phyloP scores from a whole-genome alignment of 1,140 invertebrate genomes.

The Parapsyche elsis region DNA sequence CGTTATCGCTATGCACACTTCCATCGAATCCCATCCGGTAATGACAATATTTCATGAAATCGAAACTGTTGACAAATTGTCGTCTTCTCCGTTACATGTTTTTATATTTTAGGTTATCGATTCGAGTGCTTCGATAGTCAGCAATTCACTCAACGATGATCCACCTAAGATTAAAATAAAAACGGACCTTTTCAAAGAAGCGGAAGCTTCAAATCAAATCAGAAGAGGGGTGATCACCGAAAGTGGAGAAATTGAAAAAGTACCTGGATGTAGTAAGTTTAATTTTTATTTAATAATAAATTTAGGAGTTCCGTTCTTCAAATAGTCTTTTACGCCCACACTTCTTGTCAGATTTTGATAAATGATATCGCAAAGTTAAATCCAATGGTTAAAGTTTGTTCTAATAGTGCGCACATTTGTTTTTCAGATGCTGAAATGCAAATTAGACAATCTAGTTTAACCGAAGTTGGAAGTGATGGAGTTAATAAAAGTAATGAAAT shows the following conservation, averaged over 20 bases:
- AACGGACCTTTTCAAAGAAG: slow-evolving; percentile 53
- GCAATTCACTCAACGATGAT: slow-evolving; percentile 39
- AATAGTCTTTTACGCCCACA: too few relatives aligned
- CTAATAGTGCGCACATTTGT: neutral
- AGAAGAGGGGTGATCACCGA: slow-evolving; percentile 41
- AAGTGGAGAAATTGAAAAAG: slow-evolving; percentile 36
- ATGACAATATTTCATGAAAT: neutral
- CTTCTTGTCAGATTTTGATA: too few relatives aligned
- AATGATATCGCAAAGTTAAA: too few relatives aligned
- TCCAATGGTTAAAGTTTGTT: too few relatives aligned
- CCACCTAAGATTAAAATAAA: slow-evolving; percentile 54
- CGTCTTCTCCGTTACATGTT: neutral
- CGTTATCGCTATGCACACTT: slow-evolving; percentile 21
- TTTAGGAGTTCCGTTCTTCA: too few relatives aligned
- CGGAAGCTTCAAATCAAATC: slow-evolving; percentile 22
- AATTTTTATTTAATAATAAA: neutral
- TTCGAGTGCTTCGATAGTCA: neutral
- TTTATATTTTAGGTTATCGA: neutral
- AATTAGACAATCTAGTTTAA: neutral
- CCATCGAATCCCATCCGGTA: slow-evolving; percentile 23
- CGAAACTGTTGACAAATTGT: neutral
- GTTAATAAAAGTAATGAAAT: neutral
- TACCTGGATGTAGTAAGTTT: slow-evolving; percentile 13
- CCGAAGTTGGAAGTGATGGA: neutral
- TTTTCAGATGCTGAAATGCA: slow-evolving; percentile 8